Percentiles rank a stretch among this genome's conserved stretches.
These are phyloP conservation scores for Toxotes lorentzi DNA, from an alignment of 2,797 vertebrate species.

Conservation along the genomic window DNA sequence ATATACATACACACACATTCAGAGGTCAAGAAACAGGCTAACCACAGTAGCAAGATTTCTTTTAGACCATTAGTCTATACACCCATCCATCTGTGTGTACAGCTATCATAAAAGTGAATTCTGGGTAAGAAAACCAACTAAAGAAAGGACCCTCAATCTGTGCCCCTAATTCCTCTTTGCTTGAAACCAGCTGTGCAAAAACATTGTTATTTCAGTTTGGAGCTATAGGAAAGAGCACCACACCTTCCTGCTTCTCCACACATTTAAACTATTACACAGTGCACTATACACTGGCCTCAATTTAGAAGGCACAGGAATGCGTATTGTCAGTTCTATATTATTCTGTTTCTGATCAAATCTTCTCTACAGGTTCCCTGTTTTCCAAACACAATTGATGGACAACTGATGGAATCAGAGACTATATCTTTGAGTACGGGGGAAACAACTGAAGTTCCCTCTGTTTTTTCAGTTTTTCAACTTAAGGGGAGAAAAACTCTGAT, in stretches of 20 bases:
- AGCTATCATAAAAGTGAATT: slow-evolving; percentile 14
- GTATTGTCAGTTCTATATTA: not conserved
- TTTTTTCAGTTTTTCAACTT: slow-evolving; percentile 1
- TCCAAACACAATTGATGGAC: not conserved
- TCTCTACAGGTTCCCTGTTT: not conserved
- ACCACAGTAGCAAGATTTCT: slow-evolving; percentile 10
- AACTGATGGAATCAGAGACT: not conserved
- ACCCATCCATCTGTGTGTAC: not conserved
- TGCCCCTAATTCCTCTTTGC: not conserved
- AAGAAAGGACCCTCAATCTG: not conserved
- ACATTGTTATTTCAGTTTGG: not conserved
- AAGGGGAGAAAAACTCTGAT: slow-evolving; percentile 1
- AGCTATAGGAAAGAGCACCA: not conserved
- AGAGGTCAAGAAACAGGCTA: slow-evolving; percentile 10
- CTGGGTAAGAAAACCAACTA: not conserved
- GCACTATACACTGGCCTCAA: not conserved
- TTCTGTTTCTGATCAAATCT: not conserved
- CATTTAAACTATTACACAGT: not conserved
- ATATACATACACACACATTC: not conserved
- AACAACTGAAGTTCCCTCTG: not conserved
- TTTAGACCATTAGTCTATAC: slow-evolving; percentile 4
- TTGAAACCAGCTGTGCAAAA: slow-evolving; percentile 11
- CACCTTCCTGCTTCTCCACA: not conserved
- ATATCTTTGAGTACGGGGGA: not conserved
- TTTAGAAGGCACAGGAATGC: not conserved